Percentiles rank a stretch among this genome's conserved stretches.
These are phyloP conservation scores for Margarornis squamiger DNA, from an alignment of 2,797 vertebrate species.

Conservation along the genomic window DNA sequence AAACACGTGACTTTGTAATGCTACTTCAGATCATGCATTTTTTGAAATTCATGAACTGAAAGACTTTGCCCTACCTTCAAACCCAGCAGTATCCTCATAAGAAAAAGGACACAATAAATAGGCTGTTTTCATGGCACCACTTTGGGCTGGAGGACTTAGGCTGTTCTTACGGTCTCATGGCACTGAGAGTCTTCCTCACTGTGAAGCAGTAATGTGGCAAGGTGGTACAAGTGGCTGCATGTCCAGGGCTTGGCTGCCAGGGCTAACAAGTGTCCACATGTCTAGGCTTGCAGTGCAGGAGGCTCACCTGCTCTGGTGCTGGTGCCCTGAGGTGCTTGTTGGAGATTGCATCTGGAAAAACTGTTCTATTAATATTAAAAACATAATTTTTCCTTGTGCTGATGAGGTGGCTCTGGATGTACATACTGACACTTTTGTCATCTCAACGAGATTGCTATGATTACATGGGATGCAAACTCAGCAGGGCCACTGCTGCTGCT, in stretches of 20 bases:
- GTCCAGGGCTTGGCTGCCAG: background rate
- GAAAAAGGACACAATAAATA: background rate
- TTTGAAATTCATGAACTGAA: background rate
- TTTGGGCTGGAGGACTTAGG: background rate
- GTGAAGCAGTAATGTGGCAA: fast-evolving
- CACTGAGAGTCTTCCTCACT: background rate
- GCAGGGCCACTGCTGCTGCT: background rate
- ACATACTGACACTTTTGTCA: fast-evolving
- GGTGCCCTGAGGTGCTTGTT: background rate
- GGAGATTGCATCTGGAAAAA: background rate
- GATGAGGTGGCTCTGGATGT: background rate
- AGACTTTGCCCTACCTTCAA: background rate
- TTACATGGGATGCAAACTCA: background rate
- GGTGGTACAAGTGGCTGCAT: background rate
- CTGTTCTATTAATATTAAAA: background rate
- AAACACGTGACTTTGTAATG: background rate
- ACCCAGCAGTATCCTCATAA: background rate
- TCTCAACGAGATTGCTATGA: background rate
- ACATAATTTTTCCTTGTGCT: background rate
- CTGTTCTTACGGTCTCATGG: background rate
- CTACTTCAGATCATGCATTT: background rate
- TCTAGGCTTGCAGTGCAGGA: background rate
- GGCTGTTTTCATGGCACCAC: background rate
- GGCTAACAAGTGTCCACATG: too few relatives aligned
- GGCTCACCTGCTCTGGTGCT: background rate